Evolutionary conservation across 2,113 vertebrate genomes (phyloP).

Genomic region (Ginglymostoma cirratum): DNA sequence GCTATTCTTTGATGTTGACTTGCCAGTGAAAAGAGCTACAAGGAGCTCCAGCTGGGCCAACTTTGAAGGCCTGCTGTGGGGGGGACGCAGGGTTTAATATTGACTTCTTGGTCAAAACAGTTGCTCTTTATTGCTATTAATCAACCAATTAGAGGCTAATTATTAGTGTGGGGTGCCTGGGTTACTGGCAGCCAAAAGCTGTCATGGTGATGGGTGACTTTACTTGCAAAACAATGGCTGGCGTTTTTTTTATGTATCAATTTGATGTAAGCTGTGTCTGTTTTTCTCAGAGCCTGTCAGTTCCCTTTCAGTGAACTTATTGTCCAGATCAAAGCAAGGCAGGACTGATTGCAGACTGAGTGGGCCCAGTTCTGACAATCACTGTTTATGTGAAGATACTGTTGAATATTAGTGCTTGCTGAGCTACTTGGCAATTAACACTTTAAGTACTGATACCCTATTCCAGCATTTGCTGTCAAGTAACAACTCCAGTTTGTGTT

Average conservation of each 20-base stretch:
- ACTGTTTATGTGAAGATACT: background rate
- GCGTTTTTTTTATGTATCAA: background rate
- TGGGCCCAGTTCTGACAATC: background rate
- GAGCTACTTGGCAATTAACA: background rate
- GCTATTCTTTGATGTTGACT: background rate
- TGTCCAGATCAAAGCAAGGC: slow-evolving; percentile 30
- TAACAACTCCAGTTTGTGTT: background rate
- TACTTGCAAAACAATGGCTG: slow-evolving; percentile 9
- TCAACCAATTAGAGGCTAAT: slow-evolving; percentile 69
- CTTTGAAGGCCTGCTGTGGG: slow-evolving; percentile 34
- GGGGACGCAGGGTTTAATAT: background rate
- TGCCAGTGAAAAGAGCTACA: slow-evolving; percentile 44
- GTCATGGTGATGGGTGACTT: background rate
- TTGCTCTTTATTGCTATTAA: slow-evolving; percentile 51
- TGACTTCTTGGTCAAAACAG: slow-evolving; percentile 43
- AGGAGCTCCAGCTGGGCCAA: slow-evolving; percentile 37
- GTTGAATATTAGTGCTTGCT: background rate
- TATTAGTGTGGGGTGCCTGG: slow-evolving; percentile 46
- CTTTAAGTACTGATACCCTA: background rate
- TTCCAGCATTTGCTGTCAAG: background rate
- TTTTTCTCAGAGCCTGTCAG: background rate
- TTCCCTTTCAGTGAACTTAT: slow-evolving; percentile 29
- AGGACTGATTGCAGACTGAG: background rate
- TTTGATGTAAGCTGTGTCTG: background rate
- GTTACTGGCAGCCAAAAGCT: background rate